A percentile compares a stretch with the other conserved stretches of the same genome.
phyloP scores from a whole-genome alignment of 2,113 vertebrate genomes.

The Oreocharis arfaki region DNA sequence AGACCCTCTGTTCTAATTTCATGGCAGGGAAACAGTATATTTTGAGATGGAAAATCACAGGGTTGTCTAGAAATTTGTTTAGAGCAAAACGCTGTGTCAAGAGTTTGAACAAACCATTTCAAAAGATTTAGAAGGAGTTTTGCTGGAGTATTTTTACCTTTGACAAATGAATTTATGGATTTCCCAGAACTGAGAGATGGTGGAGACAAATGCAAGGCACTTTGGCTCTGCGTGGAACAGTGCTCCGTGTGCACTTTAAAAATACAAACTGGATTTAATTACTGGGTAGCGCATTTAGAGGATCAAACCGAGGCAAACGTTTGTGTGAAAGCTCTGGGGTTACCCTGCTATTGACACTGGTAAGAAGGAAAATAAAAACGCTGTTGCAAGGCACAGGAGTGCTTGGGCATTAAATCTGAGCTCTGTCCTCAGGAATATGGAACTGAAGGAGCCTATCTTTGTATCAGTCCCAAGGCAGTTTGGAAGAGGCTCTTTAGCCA shows the following conservation, averaged over 20 bases:
- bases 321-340: constrained; percentile 22
- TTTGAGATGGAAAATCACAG: constrained; percentile 66
- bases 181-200: constrained; percentile 7
- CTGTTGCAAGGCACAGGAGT: neutral
- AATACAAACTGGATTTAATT: constrained; percentile 41
- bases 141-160: constrained; percentile 35
- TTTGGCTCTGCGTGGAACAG: neutral
- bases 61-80: constrained; percentile 60
- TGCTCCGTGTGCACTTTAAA: neutral
- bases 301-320: neutral
- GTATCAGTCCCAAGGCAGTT: neutral
- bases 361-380: neutral
- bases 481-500: neutral
- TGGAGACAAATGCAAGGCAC: neutral
- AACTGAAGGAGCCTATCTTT: neutral
- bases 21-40: constrained; percentile 52
- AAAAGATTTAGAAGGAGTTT: constrained; percentile 51
- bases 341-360: neutral
- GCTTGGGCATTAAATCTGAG: neutral
- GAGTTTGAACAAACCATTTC: constrained; percentile 32
- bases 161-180: constrained; percentile 47
- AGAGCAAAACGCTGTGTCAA: constrained; percentile 59
- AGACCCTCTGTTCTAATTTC: constrained; percentile 71
- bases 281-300: neutral
- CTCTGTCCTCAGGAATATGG: neutral